Evolutionary conservation across 2,888 invertebrate species (phyloP), one percentile per base, ranked within the genome.

Genomic region (Heliconius sara): DNA sequence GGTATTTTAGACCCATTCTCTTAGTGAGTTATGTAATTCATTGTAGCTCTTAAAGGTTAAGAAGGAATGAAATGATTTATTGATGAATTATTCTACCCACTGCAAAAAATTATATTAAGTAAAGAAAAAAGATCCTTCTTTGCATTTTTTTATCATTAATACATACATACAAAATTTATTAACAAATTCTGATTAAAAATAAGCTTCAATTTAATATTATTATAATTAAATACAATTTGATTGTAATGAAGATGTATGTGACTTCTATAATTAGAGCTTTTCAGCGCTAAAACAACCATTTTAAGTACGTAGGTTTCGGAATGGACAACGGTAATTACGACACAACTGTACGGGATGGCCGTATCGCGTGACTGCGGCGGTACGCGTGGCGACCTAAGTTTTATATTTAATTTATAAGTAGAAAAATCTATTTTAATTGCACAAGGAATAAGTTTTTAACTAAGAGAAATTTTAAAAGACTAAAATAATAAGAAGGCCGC

Each of bases 311-410:
- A 25, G 75, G 70, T 60, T 70, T 80, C 65, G 83, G 74, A 80
- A 76, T 77, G 82, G 78, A 82, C 78, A 85, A 86, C 84, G 78
- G 85, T 89, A 89, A 89, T 89, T 89, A 89, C 82, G 80, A 81
- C 75, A 81, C 82, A 83, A 81, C 84, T 84, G 86, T 76, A 82
- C 84, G 84, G 89, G 89, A 90, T 90, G 89, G 89, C 79, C 75
- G 85, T 80, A 89, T 90, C 86, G 90, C 90, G 90, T 90, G 90
- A 88, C 90, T 81, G 65, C 57, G 43, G 67, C 43, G 25, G 79
- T 83, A 83, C 83, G 68, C 68, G 52, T 22, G 77, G 81, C 73
- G 30, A 82, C 79, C 19, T 67, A 68, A 72, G 82, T 82, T 78
- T 34, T 47, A 30, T 67, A 22, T 57, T 60, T 57, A 12, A n/a